Evolutionary conservation across 2,888 invertebrate species (phyloP).

Genomic region (Orgyia antiqua): DNA sequence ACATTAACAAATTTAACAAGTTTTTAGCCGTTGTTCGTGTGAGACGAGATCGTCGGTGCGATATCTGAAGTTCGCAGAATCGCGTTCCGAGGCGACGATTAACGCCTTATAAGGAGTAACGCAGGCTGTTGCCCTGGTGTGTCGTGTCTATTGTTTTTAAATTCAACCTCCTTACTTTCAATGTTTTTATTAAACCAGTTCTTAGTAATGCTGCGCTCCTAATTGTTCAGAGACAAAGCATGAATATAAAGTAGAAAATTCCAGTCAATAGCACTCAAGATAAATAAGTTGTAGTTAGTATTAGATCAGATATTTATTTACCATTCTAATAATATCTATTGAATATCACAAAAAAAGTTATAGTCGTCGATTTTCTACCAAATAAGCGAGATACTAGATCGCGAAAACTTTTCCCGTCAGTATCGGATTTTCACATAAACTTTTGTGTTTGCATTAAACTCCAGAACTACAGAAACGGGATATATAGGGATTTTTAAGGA

Average conservation of each 20-base stretch:
- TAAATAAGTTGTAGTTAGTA: too few relatives aligned
- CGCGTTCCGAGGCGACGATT: constrained; percentile 33
- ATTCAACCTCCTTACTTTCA: constrained; percentile 21
- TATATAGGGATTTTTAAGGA: too few relatives aligned
- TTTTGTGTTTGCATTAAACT: too few relatives aligned
- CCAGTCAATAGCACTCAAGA: too few relatives aligned
- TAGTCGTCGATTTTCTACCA: too few relatives aligned
- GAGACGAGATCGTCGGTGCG: constrained; percentile 26
- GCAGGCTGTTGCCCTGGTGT: constrained; percentile 29
- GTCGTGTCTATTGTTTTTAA: constrained; percentile 30
- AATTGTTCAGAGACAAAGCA: constrained; percentile 25
- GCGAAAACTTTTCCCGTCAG: too few relatives aligned
- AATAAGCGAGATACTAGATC: too few relatives aligned
- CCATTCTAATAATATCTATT: too few relatives aligned
- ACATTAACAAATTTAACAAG: constrained; percentile 17
- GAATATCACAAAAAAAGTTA: too few relatives aligned
- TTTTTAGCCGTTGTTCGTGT: constrained; percentile 15
- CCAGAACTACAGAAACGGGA: too few relatives aligned
- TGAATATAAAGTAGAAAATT: constrained; percentile 19
- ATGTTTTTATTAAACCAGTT: constrained; percentile 26
- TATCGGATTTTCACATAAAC: too few relatives aligned
- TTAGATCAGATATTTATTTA: too few relatives aligned
- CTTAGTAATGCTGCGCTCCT: constrained; percentile 32
- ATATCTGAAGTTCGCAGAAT: constrained; percentile 34
- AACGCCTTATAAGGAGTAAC: constrained; percentile 31